Evolutionary conservation across 1,140 invertebrate genomes (phyloP).

Genomic region (Habropoda laboriosa): DNA sequence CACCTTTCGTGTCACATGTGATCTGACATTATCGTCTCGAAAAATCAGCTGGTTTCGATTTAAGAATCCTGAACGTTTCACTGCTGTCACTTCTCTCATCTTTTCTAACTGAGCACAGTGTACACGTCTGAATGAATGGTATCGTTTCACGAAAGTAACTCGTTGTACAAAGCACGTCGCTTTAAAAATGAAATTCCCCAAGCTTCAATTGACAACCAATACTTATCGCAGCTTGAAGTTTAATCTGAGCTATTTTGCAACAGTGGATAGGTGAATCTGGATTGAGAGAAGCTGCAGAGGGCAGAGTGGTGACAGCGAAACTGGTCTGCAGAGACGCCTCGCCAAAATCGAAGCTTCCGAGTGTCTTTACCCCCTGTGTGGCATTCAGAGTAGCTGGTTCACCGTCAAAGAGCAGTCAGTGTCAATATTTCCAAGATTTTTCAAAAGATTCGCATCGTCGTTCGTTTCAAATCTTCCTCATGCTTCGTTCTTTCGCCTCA

Average conservation of each 20-base stretch:
- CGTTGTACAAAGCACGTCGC: no score
- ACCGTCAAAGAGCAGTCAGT: constrained; percentile 87
- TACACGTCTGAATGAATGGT: no score
- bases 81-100: no score
- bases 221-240: not conserved
- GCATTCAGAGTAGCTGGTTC: constrained; percentile 92
- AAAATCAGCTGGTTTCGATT: no score
- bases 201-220: no score
- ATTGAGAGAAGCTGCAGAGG: constrained; percentile 87
- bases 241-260: constrained; percentile 63
- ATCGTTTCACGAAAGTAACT: no score
- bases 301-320: constrained; percentile 89
- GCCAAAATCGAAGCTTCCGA: constrained; percentile 79
- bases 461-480: not conserved
- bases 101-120: no score
- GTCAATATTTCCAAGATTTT: not conserved
- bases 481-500: constrained; percentile 66
- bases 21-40: no score
- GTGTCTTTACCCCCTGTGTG: constrained; percentile 91
- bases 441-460: not conserved
- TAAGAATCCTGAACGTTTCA: no score
- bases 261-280: constrained; percentile 92
- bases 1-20: no score
- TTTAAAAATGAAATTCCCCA: not conserved
- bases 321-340: constrained; percentile 90